phyloP scores from a whole-genome alignment of 2,888 invertebrate species.

The Cryptosula pallasiana region DNA sequence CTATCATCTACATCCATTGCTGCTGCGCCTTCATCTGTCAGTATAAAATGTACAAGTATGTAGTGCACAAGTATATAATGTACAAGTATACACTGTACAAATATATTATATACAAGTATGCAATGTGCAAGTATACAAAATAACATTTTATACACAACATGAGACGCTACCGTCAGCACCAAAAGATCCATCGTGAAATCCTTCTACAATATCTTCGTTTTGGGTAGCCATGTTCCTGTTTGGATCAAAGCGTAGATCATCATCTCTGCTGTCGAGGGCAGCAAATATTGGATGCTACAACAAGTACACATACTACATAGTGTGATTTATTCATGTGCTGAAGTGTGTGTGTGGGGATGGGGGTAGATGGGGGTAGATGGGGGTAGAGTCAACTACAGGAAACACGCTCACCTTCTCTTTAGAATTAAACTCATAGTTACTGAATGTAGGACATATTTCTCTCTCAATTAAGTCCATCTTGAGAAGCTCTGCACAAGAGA shows the following conservation, averaged over 20 bases:
- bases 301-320: neutral
- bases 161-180: neutral
- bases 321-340: too few relatives aligned
- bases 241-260: neutral
- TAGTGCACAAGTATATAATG: too few relatives aligned
- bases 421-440: neutral
- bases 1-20: too few relatives aligned
- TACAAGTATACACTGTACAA: too few relatives aligned
- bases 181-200: neutral
- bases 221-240: neutral
- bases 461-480: neutral
- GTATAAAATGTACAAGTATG: too few relatives aligned
- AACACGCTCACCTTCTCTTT: neutral
- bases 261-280: constrained; percentile 3
- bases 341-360: too few relatives aligned
- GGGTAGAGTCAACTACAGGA: too few relatives aligned
- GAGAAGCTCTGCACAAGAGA: neutral
- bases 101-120: too few relatives aligned
- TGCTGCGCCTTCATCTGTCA: too few relatives aligned
- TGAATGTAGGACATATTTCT: neutral
- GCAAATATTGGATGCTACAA: constrained; percentile 12
- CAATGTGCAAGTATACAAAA: too few relatives aligned
- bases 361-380: too few relatives aligned
- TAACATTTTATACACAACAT: too few relatives aligned
- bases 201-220: neutral